Evolutionary conservation across 2,888 invertebrate genomes (phyloP).

Genomic region (Drosophila bunnanda): DNA sequence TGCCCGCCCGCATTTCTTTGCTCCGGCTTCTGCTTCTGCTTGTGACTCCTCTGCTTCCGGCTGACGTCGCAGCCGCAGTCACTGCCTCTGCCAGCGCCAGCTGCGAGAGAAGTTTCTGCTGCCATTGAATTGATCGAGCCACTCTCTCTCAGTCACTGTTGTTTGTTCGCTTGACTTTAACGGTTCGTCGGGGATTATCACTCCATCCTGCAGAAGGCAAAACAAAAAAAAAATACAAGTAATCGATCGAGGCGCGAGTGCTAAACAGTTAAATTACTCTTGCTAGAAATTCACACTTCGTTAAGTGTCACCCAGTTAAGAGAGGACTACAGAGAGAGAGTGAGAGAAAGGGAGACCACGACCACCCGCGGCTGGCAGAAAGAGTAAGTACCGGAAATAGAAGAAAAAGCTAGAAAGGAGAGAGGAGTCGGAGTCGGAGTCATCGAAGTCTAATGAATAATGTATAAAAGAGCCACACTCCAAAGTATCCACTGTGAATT

Average conservation of each 20-base stretch:
- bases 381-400: conserved; percentile 72
- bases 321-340: neutral
- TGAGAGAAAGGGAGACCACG: conserved; percentile 37
- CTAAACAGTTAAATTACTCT: conserved; percentile 44
- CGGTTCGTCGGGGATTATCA: conserved; percentile 54
- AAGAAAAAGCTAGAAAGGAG: conserved; percentile 12
- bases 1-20: conserved; percentile 73
- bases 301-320: conserved; percentile 20
- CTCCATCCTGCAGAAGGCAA: conserved; percentile 11
- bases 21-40: conserved; percentile 34
- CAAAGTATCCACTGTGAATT: conserved; percentile 61
- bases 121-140: conserved; percentile 52
- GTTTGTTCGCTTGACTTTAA: conserved; percentile 73
- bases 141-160: conserved; percentile 63
- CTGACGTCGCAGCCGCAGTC: conserved; percentile 30
- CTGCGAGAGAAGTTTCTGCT: conserved; percentile 47
- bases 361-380: conserved; percentile 44
- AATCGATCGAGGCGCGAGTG: conserved; percentile 33
- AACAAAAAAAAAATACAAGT: neutral
- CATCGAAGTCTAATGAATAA: conserved; percentile 67
- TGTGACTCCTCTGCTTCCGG: conserved; percentile 47
- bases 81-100: conserved; percentile 35
- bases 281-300: conserved; percentile 26
- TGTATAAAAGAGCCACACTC: conserved; percentile 71
- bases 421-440: conserved; percentile 2